A percentile compares a stretch with the other conserved stretches of the same genome.
Evolutionary conservation across 1,140 invertebrate genomes (phyloP).

Genomic region (Hyphantria cunea): DNA sequence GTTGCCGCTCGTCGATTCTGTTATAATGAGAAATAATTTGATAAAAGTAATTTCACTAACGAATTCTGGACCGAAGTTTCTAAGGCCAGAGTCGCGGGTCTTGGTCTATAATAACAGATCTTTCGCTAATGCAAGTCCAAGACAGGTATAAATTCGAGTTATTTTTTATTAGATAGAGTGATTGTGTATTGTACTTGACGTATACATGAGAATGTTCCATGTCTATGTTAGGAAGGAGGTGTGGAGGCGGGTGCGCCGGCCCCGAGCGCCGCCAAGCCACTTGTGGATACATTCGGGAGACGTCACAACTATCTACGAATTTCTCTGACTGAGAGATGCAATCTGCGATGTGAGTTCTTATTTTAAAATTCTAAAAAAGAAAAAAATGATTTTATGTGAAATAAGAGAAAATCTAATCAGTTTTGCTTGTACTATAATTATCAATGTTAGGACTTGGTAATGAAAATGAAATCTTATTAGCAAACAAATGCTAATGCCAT

Average conservation of each 20-base stretch:
- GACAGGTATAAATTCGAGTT: background rate
- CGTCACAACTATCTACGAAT: slow-evolving; percentile 96
- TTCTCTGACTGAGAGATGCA: slow-evolving; percentile 97
- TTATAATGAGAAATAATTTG: slow-evolving; percentile 15
- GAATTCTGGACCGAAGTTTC: slow-evolving; percentile 1
- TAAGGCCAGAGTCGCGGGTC: background rate
- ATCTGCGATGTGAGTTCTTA: slow-evolving; percentile 90
- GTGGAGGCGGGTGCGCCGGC: slow-evolving; percentile 32
- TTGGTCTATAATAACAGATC: slow-evolving; percentile 1
- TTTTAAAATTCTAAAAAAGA: too few relatives aligned
- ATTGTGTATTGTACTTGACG: background rate
- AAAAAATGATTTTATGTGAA: too few relatives aligned
- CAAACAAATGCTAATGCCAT: too few relatives aligned
- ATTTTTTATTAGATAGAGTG: background rate
- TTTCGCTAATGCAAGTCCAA: slow-evolving; percentile 7
- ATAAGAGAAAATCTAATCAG: too few relatives aligned
- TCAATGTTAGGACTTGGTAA: too few relatives aligned
- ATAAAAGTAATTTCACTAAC: slow-evolving; percentile 19
- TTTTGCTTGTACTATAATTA: too few relatives aligned
- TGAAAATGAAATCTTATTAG: too few relatives aligned
- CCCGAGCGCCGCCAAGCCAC: slow-evolving; percentile 77
- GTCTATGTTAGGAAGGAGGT: background rate
- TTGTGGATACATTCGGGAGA: slow-evolving; percentile 93
- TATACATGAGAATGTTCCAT: background rate
- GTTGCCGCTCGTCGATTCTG: background rate